Percentiles rank a stretch among this genome's conserved stretches.
Conservation (phyloP, 1,140 invertebrate genomes). For the Colletes gigas region DNA sequence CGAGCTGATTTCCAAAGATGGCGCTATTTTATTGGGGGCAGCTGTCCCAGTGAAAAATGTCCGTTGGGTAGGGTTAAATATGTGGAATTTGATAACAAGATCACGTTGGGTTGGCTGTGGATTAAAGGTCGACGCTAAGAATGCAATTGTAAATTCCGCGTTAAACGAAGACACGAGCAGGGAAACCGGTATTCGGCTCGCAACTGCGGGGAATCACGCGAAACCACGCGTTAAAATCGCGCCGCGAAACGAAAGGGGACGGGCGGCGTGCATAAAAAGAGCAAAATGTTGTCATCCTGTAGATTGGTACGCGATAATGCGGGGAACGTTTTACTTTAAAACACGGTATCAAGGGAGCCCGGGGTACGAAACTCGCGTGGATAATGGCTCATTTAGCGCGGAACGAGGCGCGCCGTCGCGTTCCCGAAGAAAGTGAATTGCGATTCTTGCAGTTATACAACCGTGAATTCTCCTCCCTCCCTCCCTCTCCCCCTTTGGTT, state of each 20-base stretch:
- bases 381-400: slow-evolving; percentile 24
- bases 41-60: too few relatives aligned
- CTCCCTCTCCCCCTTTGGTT: background rate
- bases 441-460: slow-evolving; percentile 44
- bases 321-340: background rate
- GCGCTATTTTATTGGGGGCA: too few relatives aligned
- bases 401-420: slow-evolving; percentile 12
- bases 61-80: too few relatives aligned
- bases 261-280: background rate
- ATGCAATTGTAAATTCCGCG: slow-evolving; percentile 9
- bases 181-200: slow-evolving; percentile 4
- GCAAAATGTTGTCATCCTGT: background rate
- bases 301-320: background rate
- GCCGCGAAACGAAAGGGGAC: background rate
- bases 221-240: slow-evolving; percentile 8
- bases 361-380: slow-evolving; percentile 14
- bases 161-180: slow-evolving; percentile 6
- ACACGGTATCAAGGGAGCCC: background rate
- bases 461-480: background rate
- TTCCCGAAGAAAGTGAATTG: slow-evolving; percentile 55
- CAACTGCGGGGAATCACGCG: slow-evolving; percentile 1
- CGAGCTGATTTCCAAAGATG: too few relatives aligned
- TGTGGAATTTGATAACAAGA: too few relatives aligned
- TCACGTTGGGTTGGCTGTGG: background rate
- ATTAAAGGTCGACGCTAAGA: slow-evolving; percentile 12